phyloP scores from a whole-genome alignment of 2,888 invertebrate genomes.

The Julus scandinavius region DNA sequence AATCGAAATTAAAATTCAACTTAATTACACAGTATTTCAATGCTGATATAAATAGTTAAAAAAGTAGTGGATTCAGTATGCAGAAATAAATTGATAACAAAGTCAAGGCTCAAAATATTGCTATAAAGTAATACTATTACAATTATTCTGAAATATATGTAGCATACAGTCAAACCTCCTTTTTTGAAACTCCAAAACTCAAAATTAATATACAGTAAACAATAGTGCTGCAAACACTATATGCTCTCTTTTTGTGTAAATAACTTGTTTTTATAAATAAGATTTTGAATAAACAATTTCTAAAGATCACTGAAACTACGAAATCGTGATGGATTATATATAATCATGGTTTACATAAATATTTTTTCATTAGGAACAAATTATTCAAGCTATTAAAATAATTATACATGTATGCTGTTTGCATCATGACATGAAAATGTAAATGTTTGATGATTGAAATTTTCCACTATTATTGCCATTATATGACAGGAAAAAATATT shows the following conservation, averaged over 20 bases:
- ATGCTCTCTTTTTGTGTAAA: no score
- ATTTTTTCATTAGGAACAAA: no score
- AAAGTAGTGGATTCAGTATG: not conserved
- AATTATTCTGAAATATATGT: not conserved
- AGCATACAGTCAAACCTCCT: not conserved
- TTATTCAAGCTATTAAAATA: no score
- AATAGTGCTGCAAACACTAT: no score
- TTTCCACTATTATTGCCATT: not conserved
- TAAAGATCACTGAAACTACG: no score
- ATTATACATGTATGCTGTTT: not conserved
- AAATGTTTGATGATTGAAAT: not conserved
- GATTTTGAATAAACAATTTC: no score
- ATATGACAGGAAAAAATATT: not conserved
- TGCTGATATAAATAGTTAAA: not conserved
- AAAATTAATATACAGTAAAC: no score
- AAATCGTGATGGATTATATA: no score
- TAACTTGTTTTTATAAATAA: no score
- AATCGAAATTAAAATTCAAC: not conserved
- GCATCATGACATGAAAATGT: not conserved
- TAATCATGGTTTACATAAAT: no score
- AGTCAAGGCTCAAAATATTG: not conserved
- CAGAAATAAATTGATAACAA: conserved; percentile 2
- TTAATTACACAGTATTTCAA: not conserved
- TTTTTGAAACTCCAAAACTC: not conserved
- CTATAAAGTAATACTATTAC: not conserved